phyloP scores from a whole-genome alignment of 37 sponge, comb jelly and placozoan species.

The Tethya wilhelma region DNA sequence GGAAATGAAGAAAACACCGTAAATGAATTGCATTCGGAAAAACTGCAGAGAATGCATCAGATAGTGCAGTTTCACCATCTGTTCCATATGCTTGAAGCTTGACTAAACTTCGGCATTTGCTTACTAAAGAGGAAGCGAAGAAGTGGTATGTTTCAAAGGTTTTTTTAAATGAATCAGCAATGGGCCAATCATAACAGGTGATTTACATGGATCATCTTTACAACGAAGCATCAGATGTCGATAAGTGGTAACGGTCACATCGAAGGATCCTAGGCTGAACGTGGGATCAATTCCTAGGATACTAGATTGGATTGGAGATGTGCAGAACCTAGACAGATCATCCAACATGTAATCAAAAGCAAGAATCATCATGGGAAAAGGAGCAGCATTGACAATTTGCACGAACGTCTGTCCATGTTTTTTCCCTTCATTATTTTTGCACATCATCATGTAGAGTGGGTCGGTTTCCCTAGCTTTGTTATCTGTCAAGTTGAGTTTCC shows the following conservation, averaged over 20 bases:
- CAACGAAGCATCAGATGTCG: constrained; percentile 7
- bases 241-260: constrained; percentile 43
- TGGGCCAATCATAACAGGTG: constrained; percentile 45
- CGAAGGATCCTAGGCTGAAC: constrained; percentile 26
- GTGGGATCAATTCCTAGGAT: constrained; percentile 38
- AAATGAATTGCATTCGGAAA: constrained; percentile 40
- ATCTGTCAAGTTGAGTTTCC: no score
- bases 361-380: constrained; percentile 22
- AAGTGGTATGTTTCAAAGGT: no score
- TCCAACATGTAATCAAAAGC: constrained; percentile 38
- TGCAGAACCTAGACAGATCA: constrained; percentile 38
- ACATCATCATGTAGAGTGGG: constrained; percentile 33
- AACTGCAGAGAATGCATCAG: constrained; percentile 13
- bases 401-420: constrained; percentile 4
- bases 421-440: constrained; percentile 27
- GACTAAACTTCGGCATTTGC: no score
- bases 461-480: neutral
- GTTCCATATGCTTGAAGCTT: no score
- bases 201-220: constrained; percentile 1
- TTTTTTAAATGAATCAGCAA: constrained; percentile 39
- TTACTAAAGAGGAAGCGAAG: no score
- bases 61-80: constrained; percentile 52
- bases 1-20: constrained; percentile 47
- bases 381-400: constrained; percentile 5
- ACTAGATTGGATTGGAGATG: neutral